phyloP scores from a whole-genome alignment of 1,140 invertebrate genomes.

The Habropoda laboriosa region DNA sequence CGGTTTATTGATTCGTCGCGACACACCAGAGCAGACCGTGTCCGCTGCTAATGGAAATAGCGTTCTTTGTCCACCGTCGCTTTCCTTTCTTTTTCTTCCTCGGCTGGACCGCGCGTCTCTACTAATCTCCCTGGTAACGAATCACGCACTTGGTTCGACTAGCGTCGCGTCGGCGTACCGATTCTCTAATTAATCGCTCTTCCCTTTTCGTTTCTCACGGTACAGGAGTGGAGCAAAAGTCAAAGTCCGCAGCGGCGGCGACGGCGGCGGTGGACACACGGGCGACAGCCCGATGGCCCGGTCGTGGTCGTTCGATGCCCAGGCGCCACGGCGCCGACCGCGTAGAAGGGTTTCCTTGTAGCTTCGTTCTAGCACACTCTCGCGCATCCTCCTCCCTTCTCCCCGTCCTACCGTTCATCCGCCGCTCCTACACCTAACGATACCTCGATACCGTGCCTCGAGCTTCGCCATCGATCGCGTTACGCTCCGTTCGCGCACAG shows the following conservation, averaged over 20 bases:
- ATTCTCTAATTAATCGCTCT: slow-evolving; percentile 43
- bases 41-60: slow-evolving; percentile 75
- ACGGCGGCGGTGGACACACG: too few relatives aligned
- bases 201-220: slow-evolving; percentile 14
- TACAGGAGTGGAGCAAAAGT: not conserved
- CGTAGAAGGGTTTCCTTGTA: slow-evolving; percentile 83
- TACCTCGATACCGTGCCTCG: not conserved
- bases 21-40: too few relatives aligned
- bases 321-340: slow-evolving; percentile 81
- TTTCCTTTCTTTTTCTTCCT: slow-evolving; percentile 19
- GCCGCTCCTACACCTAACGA: not conserved
- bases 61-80: slow-evolving; percentile 8
- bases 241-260: slow-evolving; percentile 3
- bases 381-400: slow-evolving; percentile 17
- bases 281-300: too few relatives aligned
- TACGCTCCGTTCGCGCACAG: too few relatives aligned
- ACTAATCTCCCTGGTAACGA: too few relatives aligned
- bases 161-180: too few relatives aligned
- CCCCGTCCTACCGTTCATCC: not conserved
- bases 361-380: slow-evolving; percentile 68
- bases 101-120: slow-evolving; percentile 3
- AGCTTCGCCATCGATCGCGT: not conserved
- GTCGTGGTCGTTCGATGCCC: slow-evolving; percentile 54
- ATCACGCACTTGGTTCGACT: too few relatives aligned
- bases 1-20: slow-evolving; percentile 68